Evolutionary conservation across 1,140 invertebrate genomes (phyloP).

Genomic region (Pogonomyrmex barbatus): DNA sequence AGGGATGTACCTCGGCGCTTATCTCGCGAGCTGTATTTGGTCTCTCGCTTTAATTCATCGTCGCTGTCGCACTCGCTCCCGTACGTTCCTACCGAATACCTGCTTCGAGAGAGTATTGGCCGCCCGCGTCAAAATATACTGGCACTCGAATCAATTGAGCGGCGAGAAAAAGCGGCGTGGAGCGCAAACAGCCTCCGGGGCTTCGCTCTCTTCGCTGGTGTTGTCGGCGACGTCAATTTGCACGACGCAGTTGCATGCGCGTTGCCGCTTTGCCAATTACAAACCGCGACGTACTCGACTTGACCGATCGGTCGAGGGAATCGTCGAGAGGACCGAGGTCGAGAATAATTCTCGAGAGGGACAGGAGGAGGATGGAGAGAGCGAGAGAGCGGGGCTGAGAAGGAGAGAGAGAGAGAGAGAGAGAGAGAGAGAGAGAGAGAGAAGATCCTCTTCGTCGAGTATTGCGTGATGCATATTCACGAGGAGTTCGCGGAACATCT

Average conservation of each 20-base stretch:
- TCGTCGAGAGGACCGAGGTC: conserved; percentile 40
- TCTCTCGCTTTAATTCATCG: conserved; percentile 25
- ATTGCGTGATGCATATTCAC: conserved; percentile 47
- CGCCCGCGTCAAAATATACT: conserved; percentile 24
- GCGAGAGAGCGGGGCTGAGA: background rate
- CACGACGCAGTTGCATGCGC: conserved; percentile 37
- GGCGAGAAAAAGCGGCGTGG: conserved; percentile 54
- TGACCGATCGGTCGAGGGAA: conserved; percentile 44
- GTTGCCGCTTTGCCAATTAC: conserved; percentile 34
- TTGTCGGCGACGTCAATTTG: conserved; percentile 38
- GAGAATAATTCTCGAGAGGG: conserved; percentile 43
- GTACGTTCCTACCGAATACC: background rate
- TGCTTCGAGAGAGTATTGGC: conserved; percentile 15
- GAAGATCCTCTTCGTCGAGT: conserved; percentile 12
- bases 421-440: background rate
- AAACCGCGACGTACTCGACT: conserved; percentile 46
- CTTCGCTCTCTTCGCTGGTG: background rate
- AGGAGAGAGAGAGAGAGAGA: background rate
- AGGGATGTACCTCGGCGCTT: conserved; percentile 2
- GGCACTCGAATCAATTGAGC: conserved; percentile 52
- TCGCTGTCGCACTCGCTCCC: conserved; percentile 13
- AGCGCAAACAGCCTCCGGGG: conserved; percentile 47
- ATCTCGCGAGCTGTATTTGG: conserved; percentile 23
- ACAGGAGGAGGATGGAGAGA: background rate
- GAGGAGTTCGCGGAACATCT: conserved; percentile 57